Evolutionary conservation across 2,113 vertebrate genomes (phyloP).

Genomic region (Paradoxurus hermaphroditus): DNA sequence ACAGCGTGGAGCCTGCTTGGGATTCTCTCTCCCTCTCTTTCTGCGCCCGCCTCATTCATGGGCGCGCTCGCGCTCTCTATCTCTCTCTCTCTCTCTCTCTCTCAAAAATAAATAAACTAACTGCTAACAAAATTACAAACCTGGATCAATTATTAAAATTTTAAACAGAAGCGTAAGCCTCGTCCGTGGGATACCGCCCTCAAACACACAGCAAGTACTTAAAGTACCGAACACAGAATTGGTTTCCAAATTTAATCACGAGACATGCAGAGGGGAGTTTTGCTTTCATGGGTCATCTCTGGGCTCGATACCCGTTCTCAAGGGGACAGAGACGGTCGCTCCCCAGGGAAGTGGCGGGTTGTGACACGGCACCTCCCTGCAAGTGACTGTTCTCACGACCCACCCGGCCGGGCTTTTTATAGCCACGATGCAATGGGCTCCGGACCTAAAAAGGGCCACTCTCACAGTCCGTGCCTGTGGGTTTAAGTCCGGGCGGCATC

Average conservation of each 20-base stretch:
- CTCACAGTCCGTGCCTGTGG: not conserved
- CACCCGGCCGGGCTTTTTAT: not conserved
- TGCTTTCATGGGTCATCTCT: not conserved
- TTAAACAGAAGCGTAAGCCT: not conserved
- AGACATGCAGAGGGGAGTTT: rapidly evolving
- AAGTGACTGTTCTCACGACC: slow-evolving; percentile 15
- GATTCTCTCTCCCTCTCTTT: too few relatives aligned
- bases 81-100: too few relatives aligned
- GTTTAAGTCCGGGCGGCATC: not conserved
- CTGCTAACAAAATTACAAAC: not conserved
- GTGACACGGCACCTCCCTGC: not conserved
- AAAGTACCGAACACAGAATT: not conserved
- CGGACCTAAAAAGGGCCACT: not conserved
- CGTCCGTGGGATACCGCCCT: not conserved
- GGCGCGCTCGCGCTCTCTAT: too few relatives aligned
- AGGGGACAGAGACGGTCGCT: not conserved
- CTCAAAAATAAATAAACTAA: too few relatives aligned
- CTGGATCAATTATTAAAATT: not conserved
- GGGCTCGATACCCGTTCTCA: not conserved
- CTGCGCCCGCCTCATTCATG: too few relatives aligned
- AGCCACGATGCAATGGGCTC: rapidly evolving
- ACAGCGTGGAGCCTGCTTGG: too few relatives aligned
- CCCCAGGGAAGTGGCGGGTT: not conserved
- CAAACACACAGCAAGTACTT: rapidly evolving
- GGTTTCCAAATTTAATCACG: not conserved